Percentiles rank a stretch among this genome's conserved stretches.
phyloP scores from a whole-genome alignment of 1,140 invertebrate genomes.

The Halesus radiatus region DNA sequence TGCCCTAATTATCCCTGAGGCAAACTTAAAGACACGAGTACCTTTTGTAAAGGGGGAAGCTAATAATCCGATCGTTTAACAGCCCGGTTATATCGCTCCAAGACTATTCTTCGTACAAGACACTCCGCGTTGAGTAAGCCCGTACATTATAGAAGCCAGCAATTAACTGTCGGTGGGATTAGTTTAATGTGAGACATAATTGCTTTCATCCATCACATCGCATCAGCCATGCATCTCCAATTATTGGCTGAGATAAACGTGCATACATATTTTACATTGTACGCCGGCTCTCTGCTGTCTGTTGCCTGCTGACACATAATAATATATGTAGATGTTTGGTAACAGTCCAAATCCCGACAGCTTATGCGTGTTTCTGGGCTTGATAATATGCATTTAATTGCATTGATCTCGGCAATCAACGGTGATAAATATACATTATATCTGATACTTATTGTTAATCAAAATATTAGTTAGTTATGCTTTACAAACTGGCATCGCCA shows the following conservation, averaged over 20 bases:
- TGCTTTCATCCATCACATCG: conserved; percentile 51
- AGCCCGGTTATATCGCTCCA: not conserved
- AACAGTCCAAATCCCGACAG: not conserved
- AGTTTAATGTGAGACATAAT: conserved; percentile 51
- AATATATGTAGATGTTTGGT: not conserved
- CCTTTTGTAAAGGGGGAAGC: not conserved
- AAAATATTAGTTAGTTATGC: no score
- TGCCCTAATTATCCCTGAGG: not conserved
- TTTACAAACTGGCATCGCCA: no score
- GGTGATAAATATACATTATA: not conserved
- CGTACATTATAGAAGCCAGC: conserved; percentile 30
- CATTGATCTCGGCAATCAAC: not conserved
- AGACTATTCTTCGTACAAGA: conserved; percentile 2
- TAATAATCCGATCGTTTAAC: conserved; percentile 19
- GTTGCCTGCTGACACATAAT: no score
- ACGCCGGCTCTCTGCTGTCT: no score
- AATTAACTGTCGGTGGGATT: conserved; percentile 50
- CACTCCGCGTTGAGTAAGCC: conserved; percentile 5
- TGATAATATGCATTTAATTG: not conserved
- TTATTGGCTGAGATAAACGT: conserved; percentile 13
- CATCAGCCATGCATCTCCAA: conserved; percentile 6
- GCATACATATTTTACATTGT: not conserved
- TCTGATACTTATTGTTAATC: no score
- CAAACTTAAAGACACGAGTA: not conserved
- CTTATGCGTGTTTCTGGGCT: not conserved